Evolutionary conservation across 1,140 invertebrate genomes (phyloP).

Genomic region (Latrodectus geometricus): DNA sequence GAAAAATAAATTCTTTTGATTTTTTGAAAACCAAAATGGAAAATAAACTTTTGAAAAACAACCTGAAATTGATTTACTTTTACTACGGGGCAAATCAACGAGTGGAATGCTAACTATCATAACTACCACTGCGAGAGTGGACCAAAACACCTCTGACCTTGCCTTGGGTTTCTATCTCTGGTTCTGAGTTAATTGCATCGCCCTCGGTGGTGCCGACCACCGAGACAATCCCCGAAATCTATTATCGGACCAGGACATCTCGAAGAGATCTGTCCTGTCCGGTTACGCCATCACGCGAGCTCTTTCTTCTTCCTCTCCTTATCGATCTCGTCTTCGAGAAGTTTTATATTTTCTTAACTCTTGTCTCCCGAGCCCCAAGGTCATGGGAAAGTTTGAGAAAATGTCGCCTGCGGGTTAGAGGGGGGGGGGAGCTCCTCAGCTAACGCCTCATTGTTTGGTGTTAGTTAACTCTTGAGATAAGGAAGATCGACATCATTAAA

Average conservation of each 20-base stretch:
- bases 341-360: neutral
- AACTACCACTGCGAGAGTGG: too few relatives aligned
- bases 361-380: neutral
- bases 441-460: neutral
- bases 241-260: neutral
- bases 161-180: neutral
- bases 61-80: too few relatives aligned
- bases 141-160: neutral
- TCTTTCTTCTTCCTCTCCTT: neutral
- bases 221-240: neutral
- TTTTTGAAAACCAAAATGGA: too few relatives aligned
- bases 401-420: neutral
- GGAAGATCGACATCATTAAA: too few relatives aligned
- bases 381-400: conserved; percentile 1
- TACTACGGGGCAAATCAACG: too few relatives aligned
- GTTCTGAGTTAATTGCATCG: neutral
- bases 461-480: neutral
- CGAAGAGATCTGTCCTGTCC: neutral
- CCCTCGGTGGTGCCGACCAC: neutral
- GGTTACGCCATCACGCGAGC: neutral
- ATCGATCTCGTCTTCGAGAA: neutral
- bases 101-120: too few relatives aligned
- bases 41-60: too few relatives aligned
- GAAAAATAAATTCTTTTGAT: too few relatives aligned
- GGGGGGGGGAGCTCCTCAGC: neutral